A percentile compares a stretch with the other conserved stretches of the same genome.
Conservation (phyloP, 2,888 invertebrate species). For the Cetonia aurata region DNA sequence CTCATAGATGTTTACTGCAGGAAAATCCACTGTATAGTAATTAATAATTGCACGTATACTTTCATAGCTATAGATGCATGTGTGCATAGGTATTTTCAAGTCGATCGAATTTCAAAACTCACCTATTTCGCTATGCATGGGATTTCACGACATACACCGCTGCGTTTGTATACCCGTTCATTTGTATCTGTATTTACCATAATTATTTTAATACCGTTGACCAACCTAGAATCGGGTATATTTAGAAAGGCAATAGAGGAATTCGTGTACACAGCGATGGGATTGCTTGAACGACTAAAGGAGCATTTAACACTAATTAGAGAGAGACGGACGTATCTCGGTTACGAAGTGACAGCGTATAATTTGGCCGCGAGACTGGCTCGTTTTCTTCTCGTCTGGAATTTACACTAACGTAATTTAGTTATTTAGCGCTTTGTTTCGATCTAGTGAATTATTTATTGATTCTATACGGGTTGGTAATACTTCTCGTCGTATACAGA, state of each 20-base stretch:
- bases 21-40: no score
- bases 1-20: no score
- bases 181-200: conserved; percentile 39
- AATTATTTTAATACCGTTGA: conserved; percentile 52
- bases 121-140: neutral
- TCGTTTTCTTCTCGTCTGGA: conserved; percentile 51
- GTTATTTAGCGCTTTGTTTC: conserved; percentile 55
- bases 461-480: conserved; percentile 29
- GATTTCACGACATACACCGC: conserved; percentile 10
- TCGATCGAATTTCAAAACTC: conserved; percentile 9
- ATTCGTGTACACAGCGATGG: conserved; percentile 47
- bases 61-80: no score
- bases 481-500: no score
- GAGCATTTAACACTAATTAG: conserved; percentile 57
- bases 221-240: conserved; percentile 48
- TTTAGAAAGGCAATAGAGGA: conserved; percentile 52
- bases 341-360: conserved; percentile 55
- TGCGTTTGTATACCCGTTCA: neutral
- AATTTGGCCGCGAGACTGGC: conserved; percentile 55
- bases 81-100: no score
- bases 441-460: conserved; percentile 56
- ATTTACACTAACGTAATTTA: conserved; percentile 55
- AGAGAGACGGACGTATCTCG: conserved; percentile 47
- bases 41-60: no score
- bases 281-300: conserved; percentile 51